These are phyloP conservation scores for Cetonia aurata DNA, from an alignment of 2,888 invertebrate species.

Conservation along the genomic window DNA sequence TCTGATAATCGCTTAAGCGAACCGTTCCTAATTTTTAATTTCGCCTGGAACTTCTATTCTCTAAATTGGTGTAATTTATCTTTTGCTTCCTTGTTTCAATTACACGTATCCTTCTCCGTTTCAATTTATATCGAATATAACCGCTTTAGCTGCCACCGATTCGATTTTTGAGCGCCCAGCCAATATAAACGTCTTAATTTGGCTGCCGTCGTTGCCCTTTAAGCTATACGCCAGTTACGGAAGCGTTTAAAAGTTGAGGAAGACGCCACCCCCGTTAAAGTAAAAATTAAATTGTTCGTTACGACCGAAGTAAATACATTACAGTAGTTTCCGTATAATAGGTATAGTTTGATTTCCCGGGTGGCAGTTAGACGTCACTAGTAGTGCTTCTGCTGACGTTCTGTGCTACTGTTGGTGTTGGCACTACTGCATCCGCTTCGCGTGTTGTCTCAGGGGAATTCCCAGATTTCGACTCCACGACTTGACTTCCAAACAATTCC, in stretches of 20 bases:
- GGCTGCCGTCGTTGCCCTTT: background rate
- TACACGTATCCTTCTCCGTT: background rate
- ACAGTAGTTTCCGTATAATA: slow-evolving; percentile 51
- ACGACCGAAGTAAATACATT: slow-evolving; percentile 44
- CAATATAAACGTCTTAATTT: background rate
- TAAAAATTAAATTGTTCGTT: slow-evolving; percentile 38
- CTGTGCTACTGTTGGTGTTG: no score
- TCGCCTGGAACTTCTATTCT: no score
- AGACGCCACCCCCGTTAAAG: background rate
- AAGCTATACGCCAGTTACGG: background rate
- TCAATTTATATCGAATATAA: slow-evolving; percentile 4
- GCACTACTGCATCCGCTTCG: slow-evolving; percentile 56
- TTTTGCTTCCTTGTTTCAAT: slow-evolving; percentile 2
- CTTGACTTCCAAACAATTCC: slow-evolving; percentile 29
- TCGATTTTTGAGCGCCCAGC: no score
- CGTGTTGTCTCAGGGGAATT: slow-evolving; percentile 53
- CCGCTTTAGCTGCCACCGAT: slow-evolving; percentile 53
- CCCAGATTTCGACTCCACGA: slow-evolving; percentile 47
- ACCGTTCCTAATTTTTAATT: no score
- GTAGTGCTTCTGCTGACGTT: no score
- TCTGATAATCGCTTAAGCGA: no score
- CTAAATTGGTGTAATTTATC: no score
- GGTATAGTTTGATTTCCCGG: slow-evolving; percentile 58
- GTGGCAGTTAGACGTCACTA: slow-evolving; percentile 51
- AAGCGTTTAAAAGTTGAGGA: background rate